Evolutionary conservation across 2,888 invertebrate genomes (phyloP).

Genomic region (Rhogogaster chlorosoma): DNA sequence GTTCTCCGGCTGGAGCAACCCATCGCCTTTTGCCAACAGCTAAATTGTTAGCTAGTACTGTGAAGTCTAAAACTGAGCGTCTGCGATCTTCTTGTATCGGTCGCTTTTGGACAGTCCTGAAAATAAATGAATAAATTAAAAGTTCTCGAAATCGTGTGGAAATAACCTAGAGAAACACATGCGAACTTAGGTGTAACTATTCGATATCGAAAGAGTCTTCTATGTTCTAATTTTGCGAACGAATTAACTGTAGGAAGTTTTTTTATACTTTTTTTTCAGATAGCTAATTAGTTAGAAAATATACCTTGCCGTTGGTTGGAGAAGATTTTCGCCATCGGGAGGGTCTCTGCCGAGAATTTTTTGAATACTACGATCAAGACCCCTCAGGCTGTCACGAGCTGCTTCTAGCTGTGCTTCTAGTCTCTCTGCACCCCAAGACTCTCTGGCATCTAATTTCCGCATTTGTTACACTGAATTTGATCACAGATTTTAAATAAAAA

Average conservation of each 20-base stretch:
- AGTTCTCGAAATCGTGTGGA: not conserved
- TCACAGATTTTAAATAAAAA: not conserved
- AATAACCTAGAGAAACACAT: not conserved
- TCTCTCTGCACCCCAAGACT: constrained; percentile 73
- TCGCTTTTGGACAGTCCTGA: constrained; percentile 71
- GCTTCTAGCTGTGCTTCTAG: constrained; percentile 74
- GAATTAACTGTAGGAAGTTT: not conserved
- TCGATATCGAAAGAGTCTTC: not conserved
- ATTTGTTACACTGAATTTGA: constrained; percentile 57
- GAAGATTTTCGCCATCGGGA: constrained; percentile 73
- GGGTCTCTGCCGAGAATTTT: constrained; percentile 76
- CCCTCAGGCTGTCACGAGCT: constrained; percentile 74
- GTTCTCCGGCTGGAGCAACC: constrained; percentile 69
- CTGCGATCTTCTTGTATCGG: constrained; percentile 74
- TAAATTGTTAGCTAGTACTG: constrained; percentile 67
- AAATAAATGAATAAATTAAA: not conserved
- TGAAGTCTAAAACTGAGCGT: constrained; percentile 68
- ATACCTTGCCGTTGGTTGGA: constrained; percentile 67
- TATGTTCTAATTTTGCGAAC: not conserved
- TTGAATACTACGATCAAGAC: constrained; percentile 74
- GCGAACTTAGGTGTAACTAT: not conserved
- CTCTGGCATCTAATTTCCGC: constrained; percentile 72
- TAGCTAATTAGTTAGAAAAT: constrained; percentile 17
- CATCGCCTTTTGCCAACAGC: constrained; percentile 71
- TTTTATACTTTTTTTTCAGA: not conserved